Evolutionary conservation across 2,888 invertebrate genomes (phyloP), one percentile per base, ranked within the genome.

Genomic region (Parasteatoda lunata): DNA sequence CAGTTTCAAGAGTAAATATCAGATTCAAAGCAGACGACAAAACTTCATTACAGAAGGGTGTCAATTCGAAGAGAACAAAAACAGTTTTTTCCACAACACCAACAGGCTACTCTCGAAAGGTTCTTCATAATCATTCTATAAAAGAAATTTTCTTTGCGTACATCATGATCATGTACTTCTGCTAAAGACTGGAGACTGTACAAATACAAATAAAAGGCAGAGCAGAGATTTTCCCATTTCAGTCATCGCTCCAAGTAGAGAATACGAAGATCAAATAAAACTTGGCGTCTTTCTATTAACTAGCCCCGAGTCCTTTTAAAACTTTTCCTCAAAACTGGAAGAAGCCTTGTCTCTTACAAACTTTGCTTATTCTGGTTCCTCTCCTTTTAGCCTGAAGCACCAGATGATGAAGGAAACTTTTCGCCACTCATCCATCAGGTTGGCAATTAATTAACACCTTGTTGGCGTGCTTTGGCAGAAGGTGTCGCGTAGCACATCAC

Each of bases 241-340:
- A 30, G 11, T 51, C 52, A 54, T 54, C 30, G 30, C 30, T 30
- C 30, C 30, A 30, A 30, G 30, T 30, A 30, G 77, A 77, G 45
- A 66, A 80, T 77, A 54, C 73, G 73, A 51, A 68, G 52, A 48
- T 77, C 77, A 84, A 84, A 84, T 84, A 84, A 84, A 84, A 84
- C 54, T 68, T 59, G 30, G n/a, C 66, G 15, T 52, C n/a, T 54
- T 71, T 66, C 77, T 59, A 48, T 79, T 66, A 77, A 72, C 77
- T 77, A 84, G 84, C 84, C 84, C 49, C 48, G 54, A 84, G 84
- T 84, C 84, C 84, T 80, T 80, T 80, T 80, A 80, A 80, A 80
- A 80, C 49, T 80, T 80, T 66, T 64, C 52, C 73, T 15, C 5
- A 15, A 49, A 66, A 77, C 66, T 77, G 69, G 69, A 52, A 11